phyloP scores from a whole-genome alignment of 1,140 invertebrate species.

The Conus ventricosus region DNA sequence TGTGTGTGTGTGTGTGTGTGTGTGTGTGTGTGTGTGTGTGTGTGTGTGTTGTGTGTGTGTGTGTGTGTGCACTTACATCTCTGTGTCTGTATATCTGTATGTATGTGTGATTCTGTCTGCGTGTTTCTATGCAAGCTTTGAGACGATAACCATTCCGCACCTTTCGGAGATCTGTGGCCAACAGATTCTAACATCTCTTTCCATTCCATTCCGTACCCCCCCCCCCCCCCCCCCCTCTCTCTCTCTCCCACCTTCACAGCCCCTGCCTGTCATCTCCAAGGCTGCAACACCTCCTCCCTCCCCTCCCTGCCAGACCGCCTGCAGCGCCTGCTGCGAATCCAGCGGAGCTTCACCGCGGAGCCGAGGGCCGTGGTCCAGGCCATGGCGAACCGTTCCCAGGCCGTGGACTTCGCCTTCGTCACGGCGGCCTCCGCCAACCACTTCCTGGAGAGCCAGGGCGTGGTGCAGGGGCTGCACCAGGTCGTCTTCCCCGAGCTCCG shows the following conservation, averaged over 20 bases:
- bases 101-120: no score
- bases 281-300: neutral
- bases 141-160: no score
- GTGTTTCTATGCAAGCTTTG: no score
- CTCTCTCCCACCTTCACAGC: no score
- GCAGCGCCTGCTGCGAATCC: neutral
- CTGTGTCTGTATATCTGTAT: neutral
- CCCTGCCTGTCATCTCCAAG: neutral
- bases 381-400: neutral
- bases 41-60: neutral
- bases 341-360: neutral
- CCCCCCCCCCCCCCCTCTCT: neutral
- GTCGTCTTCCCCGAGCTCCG: slow-evolving; percentile 13
- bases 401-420: slow-evolving; percentile 22
- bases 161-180: neutral
- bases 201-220: neutral
- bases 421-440: slow-evolving; percentile 34
- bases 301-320: neutral
- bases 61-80: neutral
- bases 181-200: no score
- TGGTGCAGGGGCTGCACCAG: slow-evolving; percentile 25
- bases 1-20: neutral
- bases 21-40: neutral
- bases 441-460: slow-evolving; percentile 27
- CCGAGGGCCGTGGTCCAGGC: neutral